Evolutionary conservation across 2,797 vertebrate genomes (phyloP).

Genomic region (Dermochelys coriacea): DNA sequence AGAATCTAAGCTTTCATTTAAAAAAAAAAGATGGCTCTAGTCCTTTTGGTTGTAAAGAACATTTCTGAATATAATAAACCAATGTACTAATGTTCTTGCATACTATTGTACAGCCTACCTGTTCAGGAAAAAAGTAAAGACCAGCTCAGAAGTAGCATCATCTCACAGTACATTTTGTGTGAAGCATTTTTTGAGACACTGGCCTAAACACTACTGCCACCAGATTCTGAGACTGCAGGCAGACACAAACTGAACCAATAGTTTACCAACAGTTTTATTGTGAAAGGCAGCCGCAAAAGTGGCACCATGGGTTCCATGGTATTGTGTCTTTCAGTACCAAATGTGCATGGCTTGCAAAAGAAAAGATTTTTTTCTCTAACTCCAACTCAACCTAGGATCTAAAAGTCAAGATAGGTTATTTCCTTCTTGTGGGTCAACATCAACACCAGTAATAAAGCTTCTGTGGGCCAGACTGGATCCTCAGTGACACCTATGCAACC

Average conservation of each 20-base stretch:
- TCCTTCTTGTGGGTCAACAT: not conserved
- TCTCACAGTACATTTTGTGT: not conserved
- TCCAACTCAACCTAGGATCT: not conserved
- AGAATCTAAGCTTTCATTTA: not conserved
- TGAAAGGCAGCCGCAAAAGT: not conserved
- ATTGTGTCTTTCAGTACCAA: not conserved
- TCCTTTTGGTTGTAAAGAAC: not conserved
- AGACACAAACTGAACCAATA: not conserved
- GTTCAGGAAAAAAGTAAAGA: not conserved
- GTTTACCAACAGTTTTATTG: not conserved
- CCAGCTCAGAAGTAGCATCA: not conserved
- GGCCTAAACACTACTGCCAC: not conserved
- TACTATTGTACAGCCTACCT: not conserved
- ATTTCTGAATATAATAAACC: not conserved
- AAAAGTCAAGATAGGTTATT: not conserved
- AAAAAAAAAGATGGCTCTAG: not conserved
- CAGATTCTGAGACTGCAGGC: not conserved
- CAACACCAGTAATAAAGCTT: not conserved
- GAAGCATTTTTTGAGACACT: not conserved
- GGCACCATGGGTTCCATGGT: not conserved
- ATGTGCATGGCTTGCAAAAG: not conserved
- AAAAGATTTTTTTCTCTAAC: not conserved
- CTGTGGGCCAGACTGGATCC: not conserved
- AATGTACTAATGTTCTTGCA: not conserved
- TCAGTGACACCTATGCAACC: not conserved